These are phyloP conservation scores for Trypoxylon attenuatum DNA, from an alignment of 2,888 invertebrate species.

Conservation along the genomic window DNA sequence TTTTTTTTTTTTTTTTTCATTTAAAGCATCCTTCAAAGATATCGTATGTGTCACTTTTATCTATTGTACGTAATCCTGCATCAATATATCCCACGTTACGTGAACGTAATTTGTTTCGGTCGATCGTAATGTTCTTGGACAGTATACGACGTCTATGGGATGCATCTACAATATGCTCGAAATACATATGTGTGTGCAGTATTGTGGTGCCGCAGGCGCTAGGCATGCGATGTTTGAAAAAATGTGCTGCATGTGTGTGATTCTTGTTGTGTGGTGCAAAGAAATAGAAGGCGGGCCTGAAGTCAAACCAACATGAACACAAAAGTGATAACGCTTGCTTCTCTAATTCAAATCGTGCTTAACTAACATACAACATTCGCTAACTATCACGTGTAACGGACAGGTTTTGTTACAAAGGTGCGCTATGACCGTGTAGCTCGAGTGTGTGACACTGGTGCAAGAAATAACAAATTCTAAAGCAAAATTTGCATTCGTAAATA, in stretches of 20 bases:
- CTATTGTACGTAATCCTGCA: neutral
- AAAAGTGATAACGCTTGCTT: slow-evolving; percentile 44
- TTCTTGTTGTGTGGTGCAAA: slow-evolving; percentile 29
- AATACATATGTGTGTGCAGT: slow-evolving; percentile 26
- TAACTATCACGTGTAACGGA: slow-evolving; percentile 12
- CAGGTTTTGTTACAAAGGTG: slow-evolving; percentile 27
- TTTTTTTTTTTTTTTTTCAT: slow-evolving; percentile 12
- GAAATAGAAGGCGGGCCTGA: slow-evolving; percentile 45
- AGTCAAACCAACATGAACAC: slow-evolving; percentile 66
- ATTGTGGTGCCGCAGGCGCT: slow-evolving; percentile 29
- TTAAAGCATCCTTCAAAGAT: slow-evolving; percentile 36
- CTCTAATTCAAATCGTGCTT: slow-evolving; percentile 44
- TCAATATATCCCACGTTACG: neutral
- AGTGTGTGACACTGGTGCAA: slow-evolving; percentile 40
- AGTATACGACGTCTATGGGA: slow-evolving; percentile 39
- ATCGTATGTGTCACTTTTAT: slow-evolving; percentile 22
- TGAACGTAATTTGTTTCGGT: neutral
- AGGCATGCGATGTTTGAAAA: slow-evolving; percentile 39
- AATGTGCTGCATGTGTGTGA: slow-evolving; percentile 31
- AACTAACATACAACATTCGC: slow-evolving; percentile 19
- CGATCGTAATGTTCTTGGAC: too few species aligned
- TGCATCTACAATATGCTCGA: slow-evolving; percentile 20
- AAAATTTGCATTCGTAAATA: slow-evolving; percentile 17
- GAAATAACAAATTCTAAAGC: slow-evolving; percentile 9
- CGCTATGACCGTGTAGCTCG: slow-evolving; percentile 41